Base-by-base conservation (phyloP, 2,113 vertebrate genomes). In the Heterochromis multidens region DNA sequence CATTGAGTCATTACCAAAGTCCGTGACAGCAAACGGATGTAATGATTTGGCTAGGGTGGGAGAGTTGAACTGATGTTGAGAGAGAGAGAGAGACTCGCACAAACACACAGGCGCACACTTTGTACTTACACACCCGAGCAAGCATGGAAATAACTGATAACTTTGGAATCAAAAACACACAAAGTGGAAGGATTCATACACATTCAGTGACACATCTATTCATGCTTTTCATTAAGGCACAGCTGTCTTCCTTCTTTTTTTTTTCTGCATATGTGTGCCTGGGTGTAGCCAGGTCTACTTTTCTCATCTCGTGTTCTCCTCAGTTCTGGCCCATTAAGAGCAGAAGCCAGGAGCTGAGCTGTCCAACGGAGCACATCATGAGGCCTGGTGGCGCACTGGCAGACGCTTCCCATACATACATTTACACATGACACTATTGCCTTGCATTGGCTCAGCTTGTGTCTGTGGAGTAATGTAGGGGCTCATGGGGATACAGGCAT, bases 341-440 rank as follows among this genome's bases (percentile, higher is more conserved):
- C 43, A 77, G 77, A 59, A 89, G 85, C 79, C 23, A 29, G 79
- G 62, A 84, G 90, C 86, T 52, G 72, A 77, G 76, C 67, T 56
- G 79, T 89, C 92, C 88, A 92, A 13, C 43, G 13, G 89, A 90
- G 91, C 90, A 85, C 67, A 58, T 89, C 89, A 92, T 67, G 87
- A 89, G 83, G 82, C 85, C 86, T 56, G 21, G 76, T 77, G 87
- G 83, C 37, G 9, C 87, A 37, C 87, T 86, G 80, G 88, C 89
- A 87, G 83, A 88, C 77, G 77, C 88, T 90, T 87, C 86, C 85
- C 84, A 62, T 83, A 87, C 87, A 82, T 79, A 81, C 83, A 91
- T 82, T 87, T 89, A 83, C 81, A 90, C 83, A 88, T 87, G 86
- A 86, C 78, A 60, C 85, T 63, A 56, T 86, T 84, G 83, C 86